phyloP scores from a whole-genome alignment of 2,113 vertebrate species.

The Urocolius indicus region DNA sequence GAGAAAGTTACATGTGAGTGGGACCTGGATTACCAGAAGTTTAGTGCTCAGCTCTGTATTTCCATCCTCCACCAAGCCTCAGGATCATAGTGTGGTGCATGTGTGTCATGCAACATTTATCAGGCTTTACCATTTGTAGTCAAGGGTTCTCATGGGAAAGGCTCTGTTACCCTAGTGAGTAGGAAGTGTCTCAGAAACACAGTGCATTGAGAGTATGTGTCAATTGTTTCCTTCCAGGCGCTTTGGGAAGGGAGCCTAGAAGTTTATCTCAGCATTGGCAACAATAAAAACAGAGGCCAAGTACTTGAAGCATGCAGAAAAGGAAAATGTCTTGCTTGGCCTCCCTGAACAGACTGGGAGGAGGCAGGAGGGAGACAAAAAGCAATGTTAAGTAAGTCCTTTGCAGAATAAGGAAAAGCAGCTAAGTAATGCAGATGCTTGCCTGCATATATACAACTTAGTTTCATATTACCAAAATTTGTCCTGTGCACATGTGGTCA shows the following conservation, averaged over 20 bases:
- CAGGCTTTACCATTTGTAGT: neutral
- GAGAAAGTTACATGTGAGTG: neutral
- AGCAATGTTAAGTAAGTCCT: neutral
- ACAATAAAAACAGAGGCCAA: conserved; percentile 49
- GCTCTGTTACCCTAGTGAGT: conserved; percentile 51
- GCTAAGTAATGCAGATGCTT: neutral
- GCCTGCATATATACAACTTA: neutral
- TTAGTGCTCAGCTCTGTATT: neutral
- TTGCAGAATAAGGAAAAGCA: neutral
- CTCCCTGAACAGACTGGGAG: neutral
- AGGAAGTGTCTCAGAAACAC: conserved; percentile 71
- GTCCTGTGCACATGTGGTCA: neutral
- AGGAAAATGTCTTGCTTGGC: neutral
- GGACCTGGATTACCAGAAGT: neutral
- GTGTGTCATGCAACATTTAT: neutral
- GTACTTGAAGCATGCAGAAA: conserved; percentile 7
- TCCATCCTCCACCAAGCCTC: rapidly evolving
- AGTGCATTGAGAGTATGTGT: conserved; percentile 72
- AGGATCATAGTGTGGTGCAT: rapidly evolving
- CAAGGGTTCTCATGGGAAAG: conserved; percentile 79
- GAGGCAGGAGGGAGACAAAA: neutral
- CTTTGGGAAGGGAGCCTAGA: conserved; percentile 63
- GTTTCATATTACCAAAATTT: conserved; percentile 20
- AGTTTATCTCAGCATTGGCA: conserved; percentile 67
- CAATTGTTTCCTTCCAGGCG: conserved; percentile 79